Conservation (phyloP, 2,113 vertebrate species). For the Corythoichthys haematopterus region DNA sequence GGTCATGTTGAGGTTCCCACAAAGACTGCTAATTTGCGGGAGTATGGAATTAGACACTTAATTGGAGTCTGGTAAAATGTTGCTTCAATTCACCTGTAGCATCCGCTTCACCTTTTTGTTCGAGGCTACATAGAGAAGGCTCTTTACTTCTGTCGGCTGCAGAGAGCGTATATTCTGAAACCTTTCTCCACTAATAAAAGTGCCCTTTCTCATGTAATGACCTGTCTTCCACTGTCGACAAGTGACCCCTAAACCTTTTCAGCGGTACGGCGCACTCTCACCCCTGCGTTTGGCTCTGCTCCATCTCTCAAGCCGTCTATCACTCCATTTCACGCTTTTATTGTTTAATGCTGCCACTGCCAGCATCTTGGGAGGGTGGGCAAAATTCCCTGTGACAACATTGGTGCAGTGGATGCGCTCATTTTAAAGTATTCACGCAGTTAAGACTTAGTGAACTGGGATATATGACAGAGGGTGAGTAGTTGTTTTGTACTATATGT, state of each 20-base stretch:
- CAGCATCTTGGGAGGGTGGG: slow-evolving; percentile 25
- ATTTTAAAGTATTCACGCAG: slow-evolving; percentile 32
- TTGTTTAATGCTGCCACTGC: slow-evolving; percentile 30
- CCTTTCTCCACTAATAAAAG: slow-evolving; percentile 71
- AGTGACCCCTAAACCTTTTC: slow-evolving; percentile 67
- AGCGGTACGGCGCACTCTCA: slow-evolving; percentile 41
- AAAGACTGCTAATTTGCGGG: background rate
- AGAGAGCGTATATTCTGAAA: slow-evolving; percentile 51
- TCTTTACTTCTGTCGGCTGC: slow-evolving; percentile 54
- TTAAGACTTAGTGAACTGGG: slow-evolving; percentile 47
- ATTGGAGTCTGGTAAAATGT: background rate
- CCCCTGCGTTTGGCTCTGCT: slow-evolving; percentile 31
- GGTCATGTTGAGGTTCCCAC: background rate
- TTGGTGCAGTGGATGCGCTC: background rate
- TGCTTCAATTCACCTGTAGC: slow-evolving; percentile 6
- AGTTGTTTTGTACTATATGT: background rate
- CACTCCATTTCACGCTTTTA: slow-evolving; percentile 35
- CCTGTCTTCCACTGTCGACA: slow-evolving; percentile 58
- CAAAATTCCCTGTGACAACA: slow-evolving; percentile 35
- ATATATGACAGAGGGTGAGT: slow-evolving; percentile 23
- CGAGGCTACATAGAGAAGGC: slow-evolving; percentile 26
- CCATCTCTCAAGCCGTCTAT: too few relatives aligned
- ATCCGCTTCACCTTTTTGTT: slow-evolving; percentile 44
- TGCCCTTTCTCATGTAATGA: slow-evolving; percentile 67
- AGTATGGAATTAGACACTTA: background rate